These are phyloP conservation scores for Drosophila saltans DNA, from an alignment of 1,140 invertebrate genomes.

Conservation along the genomic window DNA sequence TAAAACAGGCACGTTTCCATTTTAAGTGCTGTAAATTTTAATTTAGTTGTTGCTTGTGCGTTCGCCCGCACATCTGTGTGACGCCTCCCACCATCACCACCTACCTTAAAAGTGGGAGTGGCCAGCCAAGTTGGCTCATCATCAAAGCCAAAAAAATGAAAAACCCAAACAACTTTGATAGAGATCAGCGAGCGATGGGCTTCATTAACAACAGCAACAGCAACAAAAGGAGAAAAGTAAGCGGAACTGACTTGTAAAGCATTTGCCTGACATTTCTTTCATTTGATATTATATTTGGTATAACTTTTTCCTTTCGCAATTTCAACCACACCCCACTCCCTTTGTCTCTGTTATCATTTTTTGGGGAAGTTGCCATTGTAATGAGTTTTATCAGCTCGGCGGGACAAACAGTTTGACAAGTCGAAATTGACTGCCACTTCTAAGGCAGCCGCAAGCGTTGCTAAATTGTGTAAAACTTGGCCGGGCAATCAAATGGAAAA, in stretches of 20 bases:
- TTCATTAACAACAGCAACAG: constrained; percentile 55
- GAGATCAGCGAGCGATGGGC: constrained; percentile 64
- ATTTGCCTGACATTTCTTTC: constrained; percentile 59
- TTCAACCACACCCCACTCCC: constrained; percentile 15
- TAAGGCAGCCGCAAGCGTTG: constrained; percentile 47
- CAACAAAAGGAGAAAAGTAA: constrained; percentile 13
- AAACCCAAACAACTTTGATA: constrained; percentile 60
- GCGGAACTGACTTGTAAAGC: constrained; percentile 76
- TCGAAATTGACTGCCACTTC: constrained; percentile 70
- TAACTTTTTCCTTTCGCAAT: constrained; percentile 10
- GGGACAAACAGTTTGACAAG: constrained; percentile 46
- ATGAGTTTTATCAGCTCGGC: constrained; percentile 71
- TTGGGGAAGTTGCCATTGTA: constrained; percentile 66
- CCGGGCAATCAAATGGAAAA: constrained; percentile 78
- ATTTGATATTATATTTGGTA: constrained; percentile 40
- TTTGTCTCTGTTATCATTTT: constrained; percentile 34
- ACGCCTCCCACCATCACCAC: constrained; percentile 20
- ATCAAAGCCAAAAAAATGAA: constrained; percentile 62
- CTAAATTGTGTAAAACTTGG: constrained; percentile 43
- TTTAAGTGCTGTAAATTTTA: constrained; percentile 82
- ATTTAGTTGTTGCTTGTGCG: constrained; percentile 73
- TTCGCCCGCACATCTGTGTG: constrained; percentile 55
- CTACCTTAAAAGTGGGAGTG: background rate
- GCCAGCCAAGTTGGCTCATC: constrained; percentile 41
- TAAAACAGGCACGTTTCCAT: constrained; percentile 79